These are phyloP conservation scores for Sphaerophoria taeniata DNA, from an alignment of 2,888 invertebrate genomes.

Conservation along the genomic window DNA sequence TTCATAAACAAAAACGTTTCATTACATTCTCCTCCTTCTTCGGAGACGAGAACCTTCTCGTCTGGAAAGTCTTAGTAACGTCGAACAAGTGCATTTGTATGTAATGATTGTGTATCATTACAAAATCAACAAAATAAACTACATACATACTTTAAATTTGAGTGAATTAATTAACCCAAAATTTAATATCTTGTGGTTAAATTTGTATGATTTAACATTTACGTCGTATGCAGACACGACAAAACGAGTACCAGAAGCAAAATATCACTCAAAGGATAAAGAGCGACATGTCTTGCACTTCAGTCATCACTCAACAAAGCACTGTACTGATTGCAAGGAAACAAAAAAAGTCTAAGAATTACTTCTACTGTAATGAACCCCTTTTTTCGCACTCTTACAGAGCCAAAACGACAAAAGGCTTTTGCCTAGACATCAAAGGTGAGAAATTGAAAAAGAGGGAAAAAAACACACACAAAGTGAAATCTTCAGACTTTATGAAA, in stretches of 20 bases:
- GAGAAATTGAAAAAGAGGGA: background rate
- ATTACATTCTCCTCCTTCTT: too few relatives aligned
- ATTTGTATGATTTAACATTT: background rate
- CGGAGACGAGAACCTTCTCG: too few relatives aligned
- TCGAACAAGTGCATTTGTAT: too few relatives aligned
- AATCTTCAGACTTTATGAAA: background rate
- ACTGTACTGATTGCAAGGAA: constrained; percentile 20
- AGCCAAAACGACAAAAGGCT: constrained; percentile 14
- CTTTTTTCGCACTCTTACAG: background rate
- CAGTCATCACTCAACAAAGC: constrained; percentile 14
- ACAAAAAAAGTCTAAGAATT: constrained; percentile 27
- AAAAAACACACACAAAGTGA: background rate
- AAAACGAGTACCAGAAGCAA: background rate
- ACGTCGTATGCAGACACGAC: background rate
- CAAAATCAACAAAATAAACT: too few relatives aligned
- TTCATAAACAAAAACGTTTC: too few relatives aligned
- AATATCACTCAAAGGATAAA: constrained; percentile 11
- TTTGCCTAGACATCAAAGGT: constrained; percentile 28
- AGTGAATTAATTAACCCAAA: too few relatives aligned
- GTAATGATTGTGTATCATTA: too few relatives aligned
- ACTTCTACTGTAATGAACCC: background rate
- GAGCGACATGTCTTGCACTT: constrained; percentile 43
- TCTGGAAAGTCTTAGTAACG: too few relatives aligned
- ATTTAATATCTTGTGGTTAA: too few relatives aligned
- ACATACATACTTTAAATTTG: too few relatives aligned